phyloP scores from a whole-genome alignment of 2,888 invertebrate genomes.

The Standfussiana lucernea region DNA sequence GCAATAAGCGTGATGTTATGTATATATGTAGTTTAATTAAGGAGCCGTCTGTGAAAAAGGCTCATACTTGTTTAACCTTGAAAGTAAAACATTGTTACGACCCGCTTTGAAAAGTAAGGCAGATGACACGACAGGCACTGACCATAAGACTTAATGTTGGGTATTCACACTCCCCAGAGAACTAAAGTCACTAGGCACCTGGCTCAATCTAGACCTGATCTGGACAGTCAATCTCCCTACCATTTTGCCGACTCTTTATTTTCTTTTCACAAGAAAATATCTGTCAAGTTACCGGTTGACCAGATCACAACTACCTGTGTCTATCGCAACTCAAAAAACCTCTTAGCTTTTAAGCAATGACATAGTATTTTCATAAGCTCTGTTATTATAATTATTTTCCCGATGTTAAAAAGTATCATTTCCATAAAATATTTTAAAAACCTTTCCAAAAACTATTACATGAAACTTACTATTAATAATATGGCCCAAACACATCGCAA shows the following conservation, averaged over 20 bases:
- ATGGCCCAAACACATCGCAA: conserved; percentile 34
- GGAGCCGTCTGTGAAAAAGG: not conserved
- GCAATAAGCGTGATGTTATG: too few species aligned
- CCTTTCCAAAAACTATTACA: not conserved
- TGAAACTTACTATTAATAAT: not conserved
- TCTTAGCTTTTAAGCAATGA: not conserved
- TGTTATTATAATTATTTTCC: not conserved
- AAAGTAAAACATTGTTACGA: too few species aligned
- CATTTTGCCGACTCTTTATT: too few species aligned
- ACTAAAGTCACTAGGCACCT: not conserved
- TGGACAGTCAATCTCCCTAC: too few species aligned
- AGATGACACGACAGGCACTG: too few species aligned
- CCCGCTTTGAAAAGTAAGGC: too few species aligned
- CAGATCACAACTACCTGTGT: not conserved
- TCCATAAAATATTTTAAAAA: not conserved
- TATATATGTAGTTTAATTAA: not conserved
- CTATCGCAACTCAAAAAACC: not conserved
- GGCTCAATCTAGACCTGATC: too few species aligned
- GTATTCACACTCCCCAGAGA: not conserved
- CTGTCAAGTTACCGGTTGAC: not conserved
- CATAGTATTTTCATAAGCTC: not conserved
- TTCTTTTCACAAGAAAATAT: not conserved
- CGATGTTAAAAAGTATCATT: not conserved
- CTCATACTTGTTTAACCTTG: too few species aligned
- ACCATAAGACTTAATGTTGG: too few species aligned